These are phyloP conservation scores for Dipus sagitta DNA, from an alignment of 2,797 vertebrate species.

Conservation along the genomic window DNA sequence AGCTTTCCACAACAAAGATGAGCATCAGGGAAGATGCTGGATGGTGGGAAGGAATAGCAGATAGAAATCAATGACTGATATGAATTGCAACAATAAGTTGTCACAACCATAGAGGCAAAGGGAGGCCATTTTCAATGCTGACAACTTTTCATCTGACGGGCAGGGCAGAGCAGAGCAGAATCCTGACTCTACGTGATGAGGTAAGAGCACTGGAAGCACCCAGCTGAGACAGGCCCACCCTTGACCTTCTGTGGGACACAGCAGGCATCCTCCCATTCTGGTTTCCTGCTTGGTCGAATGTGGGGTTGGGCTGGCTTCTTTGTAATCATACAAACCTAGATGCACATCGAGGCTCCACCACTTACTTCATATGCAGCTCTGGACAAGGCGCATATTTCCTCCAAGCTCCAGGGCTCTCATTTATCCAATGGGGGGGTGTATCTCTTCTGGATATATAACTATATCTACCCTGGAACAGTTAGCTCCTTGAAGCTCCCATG, in stretches of 20 bases:
- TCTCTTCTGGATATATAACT: not conserved
- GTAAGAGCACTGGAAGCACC: rapidly evolving
- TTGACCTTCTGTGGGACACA: not conserved
- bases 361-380: not conserved
- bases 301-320: not conserved
- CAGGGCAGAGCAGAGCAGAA: not conserved
- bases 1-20: not conserved
- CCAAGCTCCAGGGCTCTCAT: not conserved
- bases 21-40: not conserved
- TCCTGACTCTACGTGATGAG: not conserved
- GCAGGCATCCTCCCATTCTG: not conserved
- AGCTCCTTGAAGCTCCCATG: not conserved
- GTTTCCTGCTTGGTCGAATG: not conserved
- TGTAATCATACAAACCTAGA: not conserved
- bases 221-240: not conserved
- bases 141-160: not conserved
- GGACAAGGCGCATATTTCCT: not conserved
- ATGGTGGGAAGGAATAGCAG: not conserved
- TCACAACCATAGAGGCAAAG: not conserved
- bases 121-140: not conserved
- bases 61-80: not conserved
- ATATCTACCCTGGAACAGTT: not conserved
- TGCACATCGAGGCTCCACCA: not conserved
- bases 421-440: not conserved
- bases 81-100: not conserved